A percentile compares a stretch with the other conserved stretches of the same genome.
Evolutionary conservation across 2,888 invertebrate genomes (phyloP).

Genomic region (Eumerus sabulonum): DNA sequence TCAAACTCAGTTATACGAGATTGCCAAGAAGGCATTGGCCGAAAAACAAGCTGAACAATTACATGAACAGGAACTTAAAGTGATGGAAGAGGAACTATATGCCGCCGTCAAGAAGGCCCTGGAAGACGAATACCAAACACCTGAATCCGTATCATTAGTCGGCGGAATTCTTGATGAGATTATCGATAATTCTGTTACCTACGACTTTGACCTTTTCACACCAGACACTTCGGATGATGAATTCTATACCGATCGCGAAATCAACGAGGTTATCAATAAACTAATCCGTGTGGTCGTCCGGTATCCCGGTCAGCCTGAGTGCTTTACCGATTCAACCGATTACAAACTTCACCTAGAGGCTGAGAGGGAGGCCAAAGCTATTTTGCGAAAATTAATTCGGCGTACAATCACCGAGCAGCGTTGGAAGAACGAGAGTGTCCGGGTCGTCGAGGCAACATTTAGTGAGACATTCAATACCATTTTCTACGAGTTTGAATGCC

Average conservation of each 20-base stretch:
- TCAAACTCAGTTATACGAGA: slow-evolving; percentile 33
- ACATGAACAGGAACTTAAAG: slow-evolving; percentile 2
- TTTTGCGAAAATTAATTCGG: slow-evolving; percentile 74
- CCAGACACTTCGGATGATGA: slow-evolving; percentile 25
- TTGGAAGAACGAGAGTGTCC: slow-evolving; percentile 72
- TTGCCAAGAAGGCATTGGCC: slow-evolving; percentile 20
- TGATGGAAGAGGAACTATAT: slow-evolving; percentile 42
- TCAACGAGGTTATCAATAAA: slow-evolving; percentile 37
- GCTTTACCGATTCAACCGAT: slow-evolving; percentile 29
- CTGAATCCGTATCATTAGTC: slow-evolving; percentile 28
- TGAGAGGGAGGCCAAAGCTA: slow-evolving; percentile 71
- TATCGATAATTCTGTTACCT: slow-evolving; percentile 30
- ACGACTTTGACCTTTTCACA: slow-evolving; percentile 43
- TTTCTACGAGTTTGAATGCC: slow-evolving; percentile 56
- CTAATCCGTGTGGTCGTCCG: not conserved
- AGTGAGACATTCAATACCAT: slow-evolving; percentile 72
- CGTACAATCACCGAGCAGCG: slow-evolving; percentile 73
- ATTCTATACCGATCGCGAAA: slow-evolving; percentile 16
- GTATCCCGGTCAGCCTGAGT: not conserved
- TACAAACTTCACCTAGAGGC: not conserved
- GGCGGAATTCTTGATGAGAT: slow-evolving; percentile 45
- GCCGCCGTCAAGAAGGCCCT: slow-evolving; percentile 18
- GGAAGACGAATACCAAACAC: slow-evolving; percentile 1
- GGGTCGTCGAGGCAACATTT: slow-evolving; percentile 71
- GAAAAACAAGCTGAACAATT: slow-evolving; percentile 19